Evolutionary conservation across 23 tunicate genomes (phyloP), one percentile per base, ranked within the genome.

Genomic region (Trididemnum miniatum): DNA sequence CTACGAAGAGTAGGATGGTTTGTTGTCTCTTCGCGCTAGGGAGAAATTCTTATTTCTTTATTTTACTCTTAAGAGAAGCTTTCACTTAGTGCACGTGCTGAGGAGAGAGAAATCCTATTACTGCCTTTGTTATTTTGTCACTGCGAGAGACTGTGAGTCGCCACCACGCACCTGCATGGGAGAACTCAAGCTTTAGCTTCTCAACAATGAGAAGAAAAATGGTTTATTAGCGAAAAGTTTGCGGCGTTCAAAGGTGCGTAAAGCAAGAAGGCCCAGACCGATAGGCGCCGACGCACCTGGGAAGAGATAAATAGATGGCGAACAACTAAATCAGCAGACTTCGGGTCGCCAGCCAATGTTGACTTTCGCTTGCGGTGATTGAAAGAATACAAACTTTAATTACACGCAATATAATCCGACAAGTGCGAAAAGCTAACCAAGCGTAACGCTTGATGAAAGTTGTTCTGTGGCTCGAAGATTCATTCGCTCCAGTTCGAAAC

Each of bases 251-350:
- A 49, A 74, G 79, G 87, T 83, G 66, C 69, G 81, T 57, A 29
- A 31, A 23, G 26, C 81, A 5, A 39, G 73, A 23, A 34, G 89
- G 75, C 64, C 79, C 85, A 89, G 95, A 89, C 95, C 22, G 77
- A 35, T 38, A 28, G 95, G 95, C 95, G 95, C 85, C 95, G 27
- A 0, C 69, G 80, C 95, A 89, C 95, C 95, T 89, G 95, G 74
- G 76, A 50, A n/a, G 29, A 67, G 33, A 31, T 65, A 71, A 52
- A 31, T 67, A 67, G 75, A 67, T 30, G 3, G 67, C 3, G n/a
- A 32, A 67, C 7, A 67, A 38, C 38, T 31, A 67, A 30, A 67
- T 67, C 75, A 37, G 60, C 31, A 74, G 79, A 74, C 79, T 74
- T 5, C 59, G 5, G 30, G 79, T n/a, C 79, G 79, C 79, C 79